Evolutionary conservation across 2,113 vertebrate species (phyloP).

Genomic region (Prinia subflava): DNA sequence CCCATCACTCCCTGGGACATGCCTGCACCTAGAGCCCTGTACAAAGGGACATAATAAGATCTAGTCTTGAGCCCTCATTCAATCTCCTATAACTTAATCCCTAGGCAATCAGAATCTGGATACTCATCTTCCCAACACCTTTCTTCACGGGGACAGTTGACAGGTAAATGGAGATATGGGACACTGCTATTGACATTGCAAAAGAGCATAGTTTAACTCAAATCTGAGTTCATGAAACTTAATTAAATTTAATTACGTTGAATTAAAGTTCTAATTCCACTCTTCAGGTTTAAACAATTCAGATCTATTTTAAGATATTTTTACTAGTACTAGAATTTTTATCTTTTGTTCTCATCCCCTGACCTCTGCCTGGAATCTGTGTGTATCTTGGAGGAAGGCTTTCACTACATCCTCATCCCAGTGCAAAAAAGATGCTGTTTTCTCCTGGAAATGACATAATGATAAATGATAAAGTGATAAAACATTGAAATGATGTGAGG

Average conservation of each 20-base stretch:
- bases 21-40: not conserved
- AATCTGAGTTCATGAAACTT: not conserved
- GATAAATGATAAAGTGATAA: not conserved
- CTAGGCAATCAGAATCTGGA: not conserved
- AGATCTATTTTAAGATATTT: not conserved
- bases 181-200: not conserved
- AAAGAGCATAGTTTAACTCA: not conserved
- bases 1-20: fast-evolving
- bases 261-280: not conserved
- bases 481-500: not conserved
- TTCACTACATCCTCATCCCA: not conserved
- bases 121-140: not conserved
- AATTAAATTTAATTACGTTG: not conserved
- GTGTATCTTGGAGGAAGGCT: not conserved
- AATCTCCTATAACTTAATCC: not conserved
- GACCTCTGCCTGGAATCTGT: not conserved
- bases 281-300: not conserved
- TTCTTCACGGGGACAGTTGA: fast-evolving
- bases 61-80: not conserved
- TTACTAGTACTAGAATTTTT: not conserved
- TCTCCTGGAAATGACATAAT: not conserved
- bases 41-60: too few species aligned
- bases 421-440: not conserved
- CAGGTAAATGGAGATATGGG: not conserved
- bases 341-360: not conserved